A percentile compares a stretch with the other conserved stretches of the same genome.
phyloP scores from a whole-genome alignment of 2,113 vertebrate species.

The Cryptoleucopteryx plumbea region DNA sequence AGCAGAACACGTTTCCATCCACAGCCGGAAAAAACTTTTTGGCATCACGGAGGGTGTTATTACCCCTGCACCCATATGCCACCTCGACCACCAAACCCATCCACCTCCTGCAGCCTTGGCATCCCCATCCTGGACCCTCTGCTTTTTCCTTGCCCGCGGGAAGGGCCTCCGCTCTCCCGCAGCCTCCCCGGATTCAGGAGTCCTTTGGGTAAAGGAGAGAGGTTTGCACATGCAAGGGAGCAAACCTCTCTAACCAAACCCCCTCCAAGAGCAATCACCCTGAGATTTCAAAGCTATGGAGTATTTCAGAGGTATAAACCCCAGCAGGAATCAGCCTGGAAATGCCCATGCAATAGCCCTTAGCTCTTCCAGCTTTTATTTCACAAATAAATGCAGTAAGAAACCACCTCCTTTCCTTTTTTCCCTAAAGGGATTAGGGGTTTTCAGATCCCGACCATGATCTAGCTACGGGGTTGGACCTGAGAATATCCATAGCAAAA shows the following conservation, averaged over 20 bases:
- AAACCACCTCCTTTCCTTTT: background rate
- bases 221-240: background rate
- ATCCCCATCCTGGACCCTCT: background rate
- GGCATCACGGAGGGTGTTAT: no score
- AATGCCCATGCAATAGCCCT: background rate
- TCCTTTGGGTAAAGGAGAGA: background rate
- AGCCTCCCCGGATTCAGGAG: background rate
- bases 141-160: background rate
- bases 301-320: background rate
- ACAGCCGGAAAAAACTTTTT: fast-evolving
- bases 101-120: background rate
- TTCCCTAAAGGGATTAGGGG: background rate
- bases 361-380: background rate
- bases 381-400: background rate
- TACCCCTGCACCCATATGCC: background rate
- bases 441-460: background rate
- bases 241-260: fast-evolving
- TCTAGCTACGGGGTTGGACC: background rate
- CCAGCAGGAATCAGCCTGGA: background rate
- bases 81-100: background rate
- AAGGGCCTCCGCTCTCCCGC: background rate
- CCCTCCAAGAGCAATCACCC: background rate
- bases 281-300: background rate
- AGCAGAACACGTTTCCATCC: background rate
- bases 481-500: background rate